Evolutionary conservation across 1,140 invertebrate species (phyloP).

Genomic region (Cardiocondyla obscurior): DNA sequence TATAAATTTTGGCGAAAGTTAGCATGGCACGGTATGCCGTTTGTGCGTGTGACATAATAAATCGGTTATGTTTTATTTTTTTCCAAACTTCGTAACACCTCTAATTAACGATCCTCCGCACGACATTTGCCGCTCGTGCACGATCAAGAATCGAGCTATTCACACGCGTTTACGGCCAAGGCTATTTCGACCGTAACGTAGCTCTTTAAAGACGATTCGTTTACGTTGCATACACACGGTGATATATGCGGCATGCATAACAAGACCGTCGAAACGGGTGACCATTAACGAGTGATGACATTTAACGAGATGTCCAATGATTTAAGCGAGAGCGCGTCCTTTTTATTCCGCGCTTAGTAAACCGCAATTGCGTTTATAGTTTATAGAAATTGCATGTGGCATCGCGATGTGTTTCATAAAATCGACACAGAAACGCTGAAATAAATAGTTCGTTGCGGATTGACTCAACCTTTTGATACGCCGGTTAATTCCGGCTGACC

Average conservation of each 20-base stretch:
- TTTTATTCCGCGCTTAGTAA: conserved; percentile 16
- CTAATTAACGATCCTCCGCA: neutral
- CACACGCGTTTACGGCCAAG: conserved; percentile 33
- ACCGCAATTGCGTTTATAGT: conserved; percentile 23
- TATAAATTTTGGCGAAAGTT: neutral
- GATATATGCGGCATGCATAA: neutral
- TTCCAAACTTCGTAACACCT: neutral
- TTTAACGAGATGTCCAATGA: conserved; percentile 40
- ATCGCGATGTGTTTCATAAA: conserved; percentile 16
- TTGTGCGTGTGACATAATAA: neutral
- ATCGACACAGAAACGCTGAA: neutral
- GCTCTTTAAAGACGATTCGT: conserved; percentile 44
- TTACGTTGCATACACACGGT: neutral
- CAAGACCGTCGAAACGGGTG: neutral
- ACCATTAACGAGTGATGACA: conserved; percentile 29
- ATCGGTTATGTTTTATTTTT: neutral
- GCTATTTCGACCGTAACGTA: conserved; percentile 3
- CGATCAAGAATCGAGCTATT: conserved; percentile 17
- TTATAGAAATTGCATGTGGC: conserved; percentile 9
- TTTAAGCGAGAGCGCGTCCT: conserved; percentile 7
- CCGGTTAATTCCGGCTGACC: neutral
- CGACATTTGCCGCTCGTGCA: neutral
- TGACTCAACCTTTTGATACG: neutral
- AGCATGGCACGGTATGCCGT: neutral
- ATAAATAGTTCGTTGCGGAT: neutral